Percentiles rank a stretch among this genome's conserved stretches.
phyloP scores from a whole-genome alignment of 2,797 vertebrate species.

The Jordanella pulchra region DNA sequence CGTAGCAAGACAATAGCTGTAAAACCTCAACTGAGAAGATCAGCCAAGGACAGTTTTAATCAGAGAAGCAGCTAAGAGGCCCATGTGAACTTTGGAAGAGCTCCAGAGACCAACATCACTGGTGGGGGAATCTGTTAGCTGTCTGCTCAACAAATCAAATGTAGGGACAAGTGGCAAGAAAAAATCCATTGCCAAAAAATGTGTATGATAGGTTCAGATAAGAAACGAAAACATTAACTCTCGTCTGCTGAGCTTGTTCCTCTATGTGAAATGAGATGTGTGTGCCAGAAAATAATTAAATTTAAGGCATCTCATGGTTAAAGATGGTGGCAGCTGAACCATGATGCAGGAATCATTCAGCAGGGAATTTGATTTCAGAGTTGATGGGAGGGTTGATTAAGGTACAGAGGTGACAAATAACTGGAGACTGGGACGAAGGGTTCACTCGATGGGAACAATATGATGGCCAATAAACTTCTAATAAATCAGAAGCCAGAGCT shows the following conservation, averaged over 20 bases:
- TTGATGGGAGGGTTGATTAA: neutral
- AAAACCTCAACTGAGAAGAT: no score
- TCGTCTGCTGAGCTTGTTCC: neutral
- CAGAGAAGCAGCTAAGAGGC: no score
- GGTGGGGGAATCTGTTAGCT: no score
- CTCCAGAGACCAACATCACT: no score
- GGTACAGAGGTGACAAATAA: neutral
- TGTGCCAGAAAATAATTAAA: neutral
- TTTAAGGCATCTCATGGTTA: neutral
- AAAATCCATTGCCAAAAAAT: no score
- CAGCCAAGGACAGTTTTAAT: no score
- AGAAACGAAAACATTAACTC: neutral
- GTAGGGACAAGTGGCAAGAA: no score
- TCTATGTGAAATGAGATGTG: neutral
- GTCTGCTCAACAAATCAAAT: no score
- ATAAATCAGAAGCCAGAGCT: neutral
- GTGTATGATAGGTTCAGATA: no score
- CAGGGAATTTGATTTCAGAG: neutral
- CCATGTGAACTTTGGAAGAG: no score
- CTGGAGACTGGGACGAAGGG: neutral
- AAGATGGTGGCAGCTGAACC: neutral
- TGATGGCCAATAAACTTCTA: neutral
- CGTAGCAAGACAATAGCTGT: no score
- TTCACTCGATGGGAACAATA: no score
- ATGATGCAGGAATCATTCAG: neutral